Evolutionary conservation across 30 jellyfish, hydroid and myxozoan species (phyloP).

Genomic region (Morbakka virulenta): DNA sequence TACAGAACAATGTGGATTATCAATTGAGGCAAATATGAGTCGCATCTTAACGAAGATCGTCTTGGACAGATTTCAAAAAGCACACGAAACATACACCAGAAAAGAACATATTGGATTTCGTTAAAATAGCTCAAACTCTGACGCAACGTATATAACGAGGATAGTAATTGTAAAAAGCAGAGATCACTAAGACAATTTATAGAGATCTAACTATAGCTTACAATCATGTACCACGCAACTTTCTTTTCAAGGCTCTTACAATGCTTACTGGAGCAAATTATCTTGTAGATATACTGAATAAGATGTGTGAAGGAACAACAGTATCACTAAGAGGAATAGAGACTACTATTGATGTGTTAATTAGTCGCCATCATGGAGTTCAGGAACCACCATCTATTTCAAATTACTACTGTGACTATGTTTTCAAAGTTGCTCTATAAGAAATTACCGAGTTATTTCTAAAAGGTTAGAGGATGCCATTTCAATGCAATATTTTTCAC

Average conservation of each 20-base stretch:
- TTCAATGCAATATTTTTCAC: too few species aligned
- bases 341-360: not conserved
- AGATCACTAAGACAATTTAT: not conserved
- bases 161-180: not conserved
- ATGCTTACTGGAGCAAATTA: slow-evolving; percentile 3
- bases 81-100: not conserved
- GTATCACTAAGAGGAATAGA: not conserved
- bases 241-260: too few species aligned
- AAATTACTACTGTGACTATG: slow-evolving; percentile 1
- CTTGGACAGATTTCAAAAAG: not conserved
- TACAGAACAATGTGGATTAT: not conserved
- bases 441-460: too few species aligned
- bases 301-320: slow-evolving; percentile 11
- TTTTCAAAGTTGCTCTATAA: slow-evolving; percentile 17
- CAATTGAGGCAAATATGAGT: slow-evolving; percentile 7
- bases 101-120: slow-evolving; percentile 2
- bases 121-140: not conserved
- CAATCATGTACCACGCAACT: slow-evolving; percentile 1
- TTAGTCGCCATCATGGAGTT: not conserved
- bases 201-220: not conserved
- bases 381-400: not conserved
- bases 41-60: not conserved
- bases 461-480: too few species aligned
- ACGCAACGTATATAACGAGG: not conserved
- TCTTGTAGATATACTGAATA: slow-evolving; percentile 2